These are phyloP conservation scores for Hesperophylax magnus DNA, from an alignment of 1,140 invertebrate genomes.

Conservation along the genomic window DNA sequence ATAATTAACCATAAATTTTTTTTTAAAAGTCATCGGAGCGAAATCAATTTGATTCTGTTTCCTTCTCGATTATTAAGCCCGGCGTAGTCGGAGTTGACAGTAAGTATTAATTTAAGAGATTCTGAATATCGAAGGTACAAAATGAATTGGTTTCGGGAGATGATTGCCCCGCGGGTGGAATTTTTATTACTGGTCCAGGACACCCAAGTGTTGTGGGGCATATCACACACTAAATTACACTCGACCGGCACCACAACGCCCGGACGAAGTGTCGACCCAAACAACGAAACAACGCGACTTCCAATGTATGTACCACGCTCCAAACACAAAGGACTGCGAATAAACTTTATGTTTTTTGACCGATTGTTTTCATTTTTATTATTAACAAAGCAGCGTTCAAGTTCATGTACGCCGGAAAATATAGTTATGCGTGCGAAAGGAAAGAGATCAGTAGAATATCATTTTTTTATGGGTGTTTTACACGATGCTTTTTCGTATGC, in stretches of 20 bases:
- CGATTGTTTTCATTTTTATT: too few species aligned
- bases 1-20: too few species aligned
- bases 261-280: background rate
- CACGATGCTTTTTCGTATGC: too few species aligned
- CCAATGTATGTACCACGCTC: too few species aligned
- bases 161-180: slow-evolving; percentile 49
- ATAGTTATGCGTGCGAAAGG: too few species aligned
- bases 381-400: too few species aligned
- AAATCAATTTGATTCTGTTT: slow-evolving; percentile 35
- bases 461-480: too few species aligned
- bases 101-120: slow-evolving; percentile 53
- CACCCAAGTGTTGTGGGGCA: slow-evolving; percentile 38
- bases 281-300: too few species aligned
- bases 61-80: slow-evolving; percentile 45
- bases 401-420: too few species aligned
- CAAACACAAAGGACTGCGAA: too few species aligned
- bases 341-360: too few species aligned
- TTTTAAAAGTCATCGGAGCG: slow-evolving; percentile 19
- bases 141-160: slow-evolving; percentile 29
- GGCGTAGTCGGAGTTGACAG: slow-evolving; percentile 51
- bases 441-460: too few species aligned
- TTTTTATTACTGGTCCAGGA: slow-evolving; percentile 52
- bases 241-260: background rate
- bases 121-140: slow-evolving; percentile 34
- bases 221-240: slow-evolving; percentile 36